Evolutionary conservation across 1,140 invertebrate genomes (phyloP), one percentile per base, ranked within the genome.

Genomic region (Zaprionus davidi): DNA sequence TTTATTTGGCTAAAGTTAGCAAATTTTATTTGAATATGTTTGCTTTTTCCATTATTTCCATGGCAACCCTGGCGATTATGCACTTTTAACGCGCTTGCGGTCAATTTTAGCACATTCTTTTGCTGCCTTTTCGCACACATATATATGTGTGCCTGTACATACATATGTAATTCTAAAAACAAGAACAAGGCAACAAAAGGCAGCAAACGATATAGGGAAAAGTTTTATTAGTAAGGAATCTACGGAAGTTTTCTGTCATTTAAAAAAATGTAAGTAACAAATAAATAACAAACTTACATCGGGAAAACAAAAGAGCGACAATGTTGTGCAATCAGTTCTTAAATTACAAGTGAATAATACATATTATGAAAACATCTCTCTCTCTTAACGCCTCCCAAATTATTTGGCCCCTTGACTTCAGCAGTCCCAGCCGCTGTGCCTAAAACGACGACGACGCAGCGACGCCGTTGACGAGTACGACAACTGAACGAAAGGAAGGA

Each of bases 301-400:
- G 56, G 38, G 49, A 41, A 53, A 58, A 46, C 22, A 36, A 69
- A 69, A 60, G 28, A 69, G 26, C 59, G 3, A 90, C 76, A 71
- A 90, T 88, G 85, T 84, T 76, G 79, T 74, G 73, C 86, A 51
- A 67, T 2, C 59, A 36, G 51, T 22, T 49, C 11, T 28, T 38
- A 85, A 90, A 85, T 85, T 85, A 31, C 55, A 34, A 78, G 71
- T 75, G 71, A 79, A 65, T 66, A 62, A 44, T 62, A 70, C 65
- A 55, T 84, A 70, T 81, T 76, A 81, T 87, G 79, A 88, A 79
- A 81, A 88, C 85, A 70, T 88, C 78, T 88, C 85, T 82, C 84
- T 85, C 85, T 79, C 72, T 13, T 51, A 78, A 77, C 79, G 59
- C 79, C 79, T 70, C 38, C 77, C 71, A 11, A 71, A 65, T 44